Evolutionary conservation across 2,113 vertebrate species (phyloP).

Genomic region (Ploceus nigricollis): DNA sequence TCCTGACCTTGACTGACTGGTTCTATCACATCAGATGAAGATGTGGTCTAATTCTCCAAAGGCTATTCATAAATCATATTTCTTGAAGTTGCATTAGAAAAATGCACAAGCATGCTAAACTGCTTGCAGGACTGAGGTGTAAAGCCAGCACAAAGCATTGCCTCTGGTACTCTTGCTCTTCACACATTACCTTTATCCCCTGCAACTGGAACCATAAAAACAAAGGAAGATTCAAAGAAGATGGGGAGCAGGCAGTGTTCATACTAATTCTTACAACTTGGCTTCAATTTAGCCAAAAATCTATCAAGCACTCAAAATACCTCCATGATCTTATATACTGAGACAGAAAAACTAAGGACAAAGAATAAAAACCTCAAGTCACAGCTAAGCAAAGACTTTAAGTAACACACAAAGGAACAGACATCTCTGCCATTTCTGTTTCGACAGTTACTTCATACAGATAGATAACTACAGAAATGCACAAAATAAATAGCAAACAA

Average conservation of each 20-base stretch:
- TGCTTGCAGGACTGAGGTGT: background rate
- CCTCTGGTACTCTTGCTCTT: background rate
- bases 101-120: background rate
- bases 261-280: background rate
- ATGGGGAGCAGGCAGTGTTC: background rate
- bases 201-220: background rate
- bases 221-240: background rate
- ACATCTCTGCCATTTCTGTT: background rate
- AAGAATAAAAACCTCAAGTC: background rate
- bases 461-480: background rate
- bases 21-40: background rate
- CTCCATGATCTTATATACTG: background rate
- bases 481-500: background rate
- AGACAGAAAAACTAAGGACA: background rate
- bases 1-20: background rate
- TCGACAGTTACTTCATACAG: background rate
- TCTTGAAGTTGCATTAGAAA: background rate
- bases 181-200: background rate
- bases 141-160: background rate
- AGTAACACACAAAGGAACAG: background rate
- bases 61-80: background rate
- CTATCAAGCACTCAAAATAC: background rate
- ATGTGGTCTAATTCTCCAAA: background rate
- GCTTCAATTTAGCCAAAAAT: background rate
- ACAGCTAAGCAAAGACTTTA: background rate